Percentiles rank a stretch among this genome's conserved stretches.
Evolutionary conservation across 2,888 invertebrate genomes (phyloP).

Genomic region (Parnassius orleans): DNA sequence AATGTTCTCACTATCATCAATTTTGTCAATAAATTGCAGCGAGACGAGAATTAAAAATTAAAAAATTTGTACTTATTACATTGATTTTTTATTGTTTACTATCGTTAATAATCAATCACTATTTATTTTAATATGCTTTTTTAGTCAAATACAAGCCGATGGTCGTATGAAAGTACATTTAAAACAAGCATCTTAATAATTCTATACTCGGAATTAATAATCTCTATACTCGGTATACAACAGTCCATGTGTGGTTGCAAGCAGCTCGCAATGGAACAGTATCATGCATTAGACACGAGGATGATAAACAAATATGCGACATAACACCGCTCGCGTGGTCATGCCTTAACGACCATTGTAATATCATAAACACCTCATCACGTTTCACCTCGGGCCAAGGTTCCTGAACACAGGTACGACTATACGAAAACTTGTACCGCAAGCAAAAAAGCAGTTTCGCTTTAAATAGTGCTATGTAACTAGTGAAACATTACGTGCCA

Average conservation of each 20-base stretch:
- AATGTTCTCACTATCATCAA: no score
- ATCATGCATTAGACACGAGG: constrained; percentile 29
- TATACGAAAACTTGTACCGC: constrained; percentile 47
- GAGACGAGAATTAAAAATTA: no score
- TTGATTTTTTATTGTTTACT: not conserved
- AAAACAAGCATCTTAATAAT: not conserved
- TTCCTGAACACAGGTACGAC: constrained; percentile 37
- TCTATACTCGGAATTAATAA: not conserved
- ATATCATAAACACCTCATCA: constrained; percentile 39
- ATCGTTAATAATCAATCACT: not conserved
- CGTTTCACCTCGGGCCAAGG: constrained; percentile 46
- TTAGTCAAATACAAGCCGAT: not conserved
- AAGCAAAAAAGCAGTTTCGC: constrained; percentile 56
- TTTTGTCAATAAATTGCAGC: no score
- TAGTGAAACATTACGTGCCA: constrained; percentile 53
- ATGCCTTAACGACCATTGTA: constrained; percentile 31
- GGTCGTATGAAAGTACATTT: no score
- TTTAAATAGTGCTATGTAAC: constrained; percentile 51
- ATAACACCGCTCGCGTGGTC: constrained; percentile 10
- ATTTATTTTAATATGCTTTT: not conserved
- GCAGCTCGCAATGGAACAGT: constrained; percentile 20
- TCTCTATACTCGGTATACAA: constrained; percentile 7
- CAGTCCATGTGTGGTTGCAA: constrained; percentile 27
- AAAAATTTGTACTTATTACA: no score
- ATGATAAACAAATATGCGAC: constrained; percentile 21